Evolutionary conservation across 2,797 vertebrate species (phyloP), one percentile per base, ranked within the genome.

Genomic region (Acridotheres tristis): DNA sequence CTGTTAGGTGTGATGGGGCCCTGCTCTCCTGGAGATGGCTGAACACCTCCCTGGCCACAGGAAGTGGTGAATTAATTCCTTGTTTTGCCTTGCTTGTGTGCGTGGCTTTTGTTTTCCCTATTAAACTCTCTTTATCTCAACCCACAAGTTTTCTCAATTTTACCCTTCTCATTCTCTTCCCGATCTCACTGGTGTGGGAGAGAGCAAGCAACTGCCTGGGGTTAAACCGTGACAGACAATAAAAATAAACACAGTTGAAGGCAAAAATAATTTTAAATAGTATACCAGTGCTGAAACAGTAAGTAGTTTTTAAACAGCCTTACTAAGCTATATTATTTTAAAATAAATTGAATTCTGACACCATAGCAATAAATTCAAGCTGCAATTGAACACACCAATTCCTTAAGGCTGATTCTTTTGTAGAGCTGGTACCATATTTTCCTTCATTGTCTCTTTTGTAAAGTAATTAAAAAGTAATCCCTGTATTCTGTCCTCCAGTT

Each of bases 131-230:
- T 59, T 84, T 36, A 59, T 15, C 19, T 90, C 53, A 72, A 21
- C 10, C 26, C 18, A 25, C 0, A 0, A 42, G 10, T 54, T 84
- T 38, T 77, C 66, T 18, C 25, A 23, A 5, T 77, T 77, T 32
- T 18, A 72, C 22, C 5, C 19, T 72, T 59, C 47, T 13, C 22
- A 47, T 40, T 58, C 30, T 38, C 66, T 84, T 30, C 30, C 66
- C 1, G 0, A 0, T 54, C 26, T 34, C 10, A 10, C 18, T 42
- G 4, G 4, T 34, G 7, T 5, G 11, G 22, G 15, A 58, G 15
- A 27, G 9, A 72, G 7, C 2, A 4, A 42, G 26, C 0, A 0
- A 18, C 11, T 58, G 9, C 36, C 66, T 34, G 21, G 40, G 11
- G 13, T 66, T 66, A 72, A 84, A 72, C 42, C 53, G 59, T 27